phyloP scores from a whole-genome alignment of 2,888 invertebrate genomes.

The Rotaria magnacalcarata region DNA sequence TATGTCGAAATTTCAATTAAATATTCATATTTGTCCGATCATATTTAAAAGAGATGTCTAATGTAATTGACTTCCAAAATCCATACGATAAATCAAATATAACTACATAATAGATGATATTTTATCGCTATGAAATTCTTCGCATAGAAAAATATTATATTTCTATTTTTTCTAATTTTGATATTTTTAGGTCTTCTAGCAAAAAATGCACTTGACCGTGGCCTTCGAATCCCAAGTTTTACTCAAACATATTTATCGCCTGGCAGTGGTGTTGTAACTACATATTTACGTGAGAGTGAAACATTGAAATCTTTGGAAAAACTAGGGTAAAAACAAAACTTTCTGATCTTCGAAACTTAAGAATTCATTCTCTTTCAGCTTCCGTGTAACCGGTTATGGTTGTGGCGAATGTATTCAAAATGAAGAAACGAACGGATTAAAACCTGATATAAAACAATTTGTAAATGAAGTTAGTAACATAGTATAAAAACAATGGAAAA shows the following conservation, averaged over 20 bases:
- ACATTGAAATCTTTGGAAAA: conserved; percentile 79
- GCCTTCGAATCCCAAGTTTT: conserved; percentile 80
- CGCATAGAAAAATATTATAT: too few species aligned
- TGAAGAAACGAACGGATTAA: conserved; percentile 79
- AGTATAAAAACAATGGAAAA: neutral
- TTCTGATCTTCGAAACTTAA: conserved; percentile 17
- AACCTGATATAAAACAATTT: conserved; percentile 3
- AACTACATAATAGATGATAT: too few species aligned
- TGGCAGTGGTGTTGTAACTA: conserved; percentile 87
- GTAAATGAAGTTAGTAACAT: conserved; percentile 8
- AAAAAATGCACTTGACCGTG: conserved; percentile 85
- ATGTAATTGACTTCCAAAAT: too few species aligned
- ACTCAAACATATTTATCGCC: conserved; percentile 95
- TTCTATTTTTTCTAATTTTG: too few species aligned
- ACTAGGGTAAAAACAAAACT: conserved; percentile 65
- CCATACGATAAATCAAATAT: too few species aligned
- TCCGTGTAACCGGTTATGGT: conserved; percentile 92
- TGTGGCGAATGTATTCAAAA: conserved; percentile 99
- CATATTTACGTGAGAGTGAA: conserved; percentile 81
- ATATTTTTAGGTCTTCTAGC: conserved; percentile 67
- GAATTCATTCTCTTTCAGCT: conserved; percentile 59
- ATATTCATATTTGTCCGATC: too few species aligned
- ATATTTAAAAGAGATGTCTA: too few species aligned
- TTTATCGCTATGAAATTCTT: too few species aligned
- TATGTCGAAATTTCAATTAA: too few species aligned